A percentile compares a stretch with the other conserved stretches of the same genome.
Conservation (phyloP, 2,797 vertebrate genomes). For the Sylvilagus floridanus region DNA sequence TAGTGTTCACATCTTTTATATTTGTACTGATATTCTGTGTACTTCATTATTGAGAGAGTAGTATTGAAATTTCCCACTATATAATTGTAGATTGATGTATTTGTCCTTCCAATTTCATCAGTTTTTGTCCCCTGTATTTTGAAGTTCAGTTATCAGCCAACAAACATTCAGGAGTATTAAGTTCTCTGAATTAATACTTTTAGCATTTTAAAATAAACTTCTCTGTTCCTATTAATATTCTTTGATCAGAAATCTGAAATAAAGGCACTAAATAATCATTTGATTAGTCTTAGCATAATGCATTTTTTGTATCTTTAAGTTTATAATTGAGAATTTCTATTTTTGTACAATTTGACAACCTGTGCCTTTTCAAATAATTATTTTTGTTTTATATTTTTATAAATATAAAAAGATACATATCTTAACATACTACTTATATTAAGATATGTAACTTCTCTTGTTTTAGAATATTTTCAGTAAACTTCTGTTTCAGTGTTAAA, state of each 20-base stretch:
- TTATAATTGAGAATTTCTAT: background rate
- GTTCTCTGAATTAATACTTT: background rate
- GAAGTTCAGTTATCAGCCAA: background rate
- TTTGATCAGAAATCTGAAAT: background rate
- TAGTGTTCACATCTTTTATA: background rate
- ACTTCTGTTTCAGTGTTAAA: background rate
- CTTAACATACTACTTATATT: background rate
- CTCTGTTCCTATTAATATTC: too few species aligned
- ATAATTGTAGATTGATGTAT: background rate
- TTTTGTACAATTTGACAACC: background rate
- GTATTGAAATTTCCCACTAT: background rate
- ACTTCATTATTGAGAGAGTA: background rate
- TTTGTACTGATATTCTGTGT: conserved; percentile 18
- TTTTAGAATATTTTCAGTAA: background rate
- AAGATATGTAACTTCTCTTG: background rate
- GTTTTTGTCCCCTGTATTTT: conserved; percentile 32
- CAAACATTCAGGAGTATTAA: background rate
- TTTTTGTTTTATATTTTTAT: too few species aligned
- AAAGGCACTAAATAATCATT: background rate
- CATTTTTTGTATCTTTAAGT: background rate
- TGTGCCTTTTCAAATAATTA: too few species aligned
- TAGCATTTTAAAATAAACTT: background rate
- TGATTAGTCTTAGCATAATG: background rate
- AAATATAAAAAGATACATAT: background rate
- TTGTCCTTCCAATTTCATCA: background rate